phyloP scores from a whole-genome alignment of 2,113 vertebrate genomes.

The Lichenostomus cassidix region DNA sequence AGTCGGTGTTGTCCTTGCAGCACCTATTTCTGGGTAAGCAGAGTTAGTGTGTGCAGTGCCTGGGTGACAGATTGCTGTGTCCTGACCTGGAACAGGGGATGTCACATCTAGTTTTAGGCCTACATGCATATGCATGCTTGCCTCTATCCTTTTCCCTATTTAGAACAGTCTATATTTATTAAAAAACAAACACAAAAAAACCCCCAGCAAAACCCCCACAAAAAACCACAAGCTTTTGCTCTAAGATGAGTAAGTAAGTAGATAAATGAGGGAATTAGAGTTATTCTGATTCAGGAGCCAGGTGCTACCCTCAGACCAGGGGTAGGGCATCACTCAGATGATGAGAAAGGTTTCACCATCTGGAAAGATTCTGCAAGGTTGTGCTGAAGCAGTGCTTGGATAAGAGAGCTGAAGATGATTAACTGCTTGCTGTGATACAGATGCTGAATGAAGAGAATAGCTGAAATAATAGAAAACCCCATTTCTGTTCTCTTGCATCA shows the following conservation, averaged over 20 bases:
- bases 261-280: not conserved
- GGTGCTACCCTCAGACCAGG: not conserved
- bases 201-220: no score
- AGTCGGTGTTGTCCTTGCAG: not conserved
- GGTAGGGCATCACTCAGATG: not conserved
- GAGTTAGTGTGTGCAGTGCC: not conserved
- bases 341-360: not conserved
- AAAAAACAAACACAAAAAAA: not conserved
- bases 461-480: not conserved
- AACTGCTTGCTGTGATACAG: not conserved
- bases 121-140: not conserved
- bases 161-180: not conserved
- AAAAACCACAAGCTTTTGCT: not conserved
- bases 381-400: not conserved
- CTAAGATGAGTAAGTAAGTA: not conserved
- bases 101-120: not conserved
- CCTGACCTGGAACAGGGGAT: not conserved
- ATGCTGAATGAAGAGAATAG: not conserved
- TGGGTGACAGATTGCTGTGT: not conserved
- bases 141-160: not conserved
- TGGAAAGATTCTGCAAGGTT: not conserved
- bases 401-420: not conserved
- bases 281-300: not conserved
- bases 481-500: not conserved
- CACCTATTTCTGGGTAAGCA: not conserved